These are phyloP conservation scores for Diachasmimorpha longicaudata DNA, from an alignment of 1,140 invertebrate species.

Conservation along the genomic window DNA sequence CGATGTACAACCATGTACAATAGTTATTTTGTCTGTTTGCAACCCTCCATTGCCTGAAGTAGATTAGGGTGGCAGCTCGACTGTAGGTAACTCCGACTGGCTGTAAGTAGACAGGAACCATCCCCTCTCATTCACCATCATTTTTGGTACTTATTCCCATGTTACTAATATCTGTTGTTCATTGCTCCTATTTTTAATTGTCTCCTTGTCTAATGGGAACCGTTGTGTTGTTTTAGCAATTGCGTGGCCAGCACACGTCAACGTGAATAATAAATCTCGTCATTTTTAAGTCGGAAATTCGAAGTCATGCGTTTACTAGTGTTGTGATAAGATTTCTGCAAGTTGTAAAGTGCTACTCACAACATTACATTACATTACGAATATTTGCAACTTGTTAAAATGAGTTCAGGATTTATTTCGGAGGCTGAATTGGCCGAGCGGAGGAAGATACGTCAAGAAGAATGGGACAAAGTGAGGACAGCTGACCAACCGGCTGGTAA, in stretches of 20 bases:
- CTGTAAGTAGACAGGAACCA: too few relatives aligned
- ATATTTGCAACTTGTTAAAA: constrained; percentile 50
- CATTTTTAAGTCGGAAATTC: background rate
- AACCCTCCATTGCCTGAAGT: too few relatives aligned
- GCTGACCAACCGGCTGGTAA: constrained; percentile 87
- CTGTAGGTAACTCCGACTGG: too few relatives aligned
- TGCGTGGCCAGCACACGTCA: background rate
- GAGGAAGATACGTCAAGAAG: constrained; percentile 80
- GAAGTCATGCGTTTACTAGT: background rate
- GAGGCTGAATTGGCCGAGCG: constrained; percentile 85
- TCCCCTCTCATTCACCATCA: too few relatives aligned
- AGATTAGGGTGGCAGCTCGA: too few relatives aligned
- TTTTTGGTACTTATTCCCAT: too few relatives aligned
- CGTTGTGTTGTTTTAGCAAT: background rate
- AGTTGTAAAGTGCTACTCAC: background rate
- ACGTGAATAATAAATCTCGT: background rate
- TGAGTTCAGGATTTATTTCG: constrained; percentile 89
- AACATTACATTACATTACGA: too few relatives aligned
- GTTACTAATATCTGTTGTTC: too few relatives aligned
- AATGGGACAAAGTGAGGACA: constrained; percentile 92
- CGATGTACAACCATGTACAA: too few relatives aligned
- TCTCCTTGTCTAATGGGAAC: too few relatives aligned
- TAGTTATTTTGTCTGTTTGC: too few relatives aligned
- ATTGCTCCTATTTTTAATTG: too few relatives aligned
- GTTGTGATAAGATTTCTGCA: background rate